Base-by-base conservation (phyloP, 2,888 invertebrate genomes). In the Escarpia spicata region DNA sequence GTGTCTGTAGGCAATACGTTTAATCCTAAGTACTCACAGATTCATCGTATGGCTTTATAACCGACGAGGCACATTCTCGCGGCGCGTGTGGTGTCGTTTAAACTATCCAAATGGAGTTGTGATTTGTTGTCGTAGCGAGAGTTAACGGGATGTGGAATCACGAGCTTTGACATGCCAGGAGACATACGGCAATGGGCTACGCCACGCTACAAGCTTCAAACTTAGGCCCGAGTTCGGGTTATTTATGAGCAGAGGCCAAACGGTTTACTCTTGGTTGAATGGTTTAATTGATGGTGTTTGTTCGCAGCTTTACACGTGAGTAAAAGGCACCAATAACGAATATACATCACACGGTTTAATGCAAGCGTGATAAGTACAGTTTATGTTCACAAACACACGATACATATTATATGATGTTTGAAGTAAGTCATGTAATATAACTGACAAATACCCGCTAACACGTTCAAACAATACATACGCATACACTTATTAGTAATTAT, bases 11-110 rank as follows among this genome's bases (percentile, higher is more conserved):
- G 75, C n/a, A 75, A 75, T 75, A 75, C 26, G 75, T 75, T 15
- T 75, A 75, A 75, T 75, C 75, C n/a, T 75, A 75, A 75, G 75
- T 75, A 75, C 75, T 19, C 75, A 75, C 75, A 75, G 75, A 75
- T 75, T 75, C 75, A 75, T 26, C 75, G 19, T 75, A 75, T 75
- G 75, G 75, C 75, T 75, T 75, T 75, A 75, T 75, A 75, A 75
- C 26, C 75, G 75, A 26, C 75, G 75, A 26, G 75, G 75, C 75
- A 75, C 75, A 26, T 26, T 26, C 75, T 75, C 15, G n/a, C 8
- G 75, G 75, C 75, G 26, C n/a, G 75, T 75, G 19, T 75, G 26
- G 75, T 75, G 75, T 75, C 75, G 75, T 75, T 75, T 75, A 75
- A 26, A n/a, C 75, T 75, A 52, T 52, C 52, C 52, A 52, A 75